Evolutionary conservation across 1,140 invertebrate species (phyloP), one percentile per base, ranked within the genome.

Genomic region (Agrilus planipennis): DNA sequence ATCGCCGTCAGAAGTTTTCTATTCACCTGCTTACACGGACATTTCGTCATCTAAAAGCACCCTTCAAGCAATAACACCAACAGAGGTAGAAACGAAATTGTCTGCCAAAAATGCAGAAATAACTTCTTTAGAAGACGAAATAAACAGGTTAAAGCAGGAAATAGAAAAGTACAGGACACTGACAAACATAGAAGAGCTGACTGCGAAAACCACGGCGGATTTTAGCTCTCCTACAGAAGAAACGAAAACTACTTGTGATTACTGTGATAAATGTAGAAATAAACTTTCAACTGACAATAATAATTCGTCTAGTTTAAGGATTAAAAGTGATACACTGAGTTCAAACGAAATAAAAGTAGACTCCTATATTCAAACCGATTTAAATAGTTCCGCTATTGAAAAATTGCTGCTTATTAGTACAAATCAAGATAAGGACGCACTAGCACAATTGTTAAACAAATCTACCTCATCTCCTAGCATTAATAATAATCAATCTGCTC

Each of bases 101-200:
- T 57, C 57, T 4, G 54, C 54, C 10, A 49, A 53, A 44, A 58
- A 60, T 23, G 52, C 53, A 0, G 57, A 59, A 46, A 57, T 64
- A 17, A 43, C 57, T 20, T 44, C 52, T 32, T 39, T 66, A 22
- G 61, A 64, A 49, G 58, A 64, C 48, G 64, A 67, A 56, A 60
- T 71, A 10, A 57, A 63, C 54, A 60, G 68, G 32, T 45, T 72
- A 41, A 62, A 65, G 51, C 63, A 64, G 47, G 64, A 72, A 60
- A 52, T 72, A 42, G 68, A 72, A 47, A 68, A 65, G 54, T 68
- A 68, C 45, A 71, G 67, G 57, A 64, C 67, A 18, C 59, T 64
- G 41, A 57, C 61, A 40, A 61, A 72, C 55, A 69, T 71, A 50
- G 66, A 69, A 52, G 59, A 58, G 25, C 53, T 69, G 21, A 72